Percentiles rank a stretch among this genome's conserved stretches.
phyloP scores from a whole-genome alignment of 2,888 invertebrate species.

The Limnephilus auricula region DNA sequence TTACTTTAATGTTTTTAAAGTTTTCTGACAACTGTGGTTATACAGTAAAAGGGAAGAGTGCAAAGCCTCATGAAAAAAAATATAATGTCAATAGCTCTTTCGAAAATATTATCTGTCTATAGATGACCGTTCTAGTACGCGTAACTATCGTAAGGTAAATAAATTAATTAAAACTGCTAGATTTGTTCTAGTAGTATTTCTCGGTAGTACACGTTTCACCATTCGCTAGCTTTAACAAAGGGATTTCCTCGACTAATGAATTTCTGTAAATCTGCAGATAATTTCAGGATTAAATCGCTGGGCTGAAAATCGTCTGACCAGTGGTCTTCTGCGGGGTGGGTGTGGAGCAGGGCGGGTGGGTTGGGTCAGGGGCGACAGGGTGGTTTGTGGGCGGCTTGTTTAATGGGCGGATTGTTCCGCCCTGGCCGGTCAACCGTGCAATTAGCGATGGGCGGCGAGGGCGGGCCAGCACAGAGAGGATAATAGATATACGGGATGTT shows the following conservation, averaged over 20 bases:
- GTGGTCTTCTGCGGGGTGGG: slow-evolving; percentile 16
- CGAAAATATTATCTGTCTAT: neutral
- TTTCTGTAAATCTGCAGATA: slow-evolving; percentile 45
- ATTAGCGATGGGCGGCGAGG: slow-evolving; percentile 54
- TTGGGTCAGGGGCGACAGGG: neutral
- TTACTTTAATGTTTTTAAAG: too few species aligned
- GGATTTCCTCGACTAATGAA: slow-evolving; percentile 19
- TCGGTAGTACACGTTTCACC: neutral
- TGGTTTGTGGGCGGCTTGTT: slow-evolving; percentile 54
- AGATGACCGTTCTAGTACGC: neutral
- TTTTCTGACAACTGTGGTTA: too few species aligned
- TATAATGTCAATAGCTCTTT: too few species aligned
- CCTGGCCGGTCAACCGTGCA: slow-evolving; percentile 61
- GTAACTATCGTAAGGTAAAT: neutral
- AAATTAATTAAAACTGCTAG: neutral
- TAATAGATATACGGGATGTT: slow-evolving; percentile 14
- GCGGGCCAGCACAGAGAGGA: slow-evolving; percentile 30
- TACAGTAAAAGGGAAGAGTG: too few species aligned
- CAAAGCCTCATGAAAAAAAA: too few species aligned
- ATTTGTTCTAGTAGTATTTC: neutral
- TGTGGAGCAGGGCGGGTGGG: neutral
- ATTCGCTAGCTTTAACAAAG: slow-evolving; percentile 11
- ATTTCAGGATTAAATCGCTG: slow-evolving; percentile 46
- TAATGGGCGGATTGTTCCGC: slow-evolving; percentile 60
- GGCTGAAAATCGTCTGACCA: slow-evolving; percentile 47